Base-by-base conservation (phyloP, 2,888 invertebrate species). In the Argyresthia goedartella region DNA sequence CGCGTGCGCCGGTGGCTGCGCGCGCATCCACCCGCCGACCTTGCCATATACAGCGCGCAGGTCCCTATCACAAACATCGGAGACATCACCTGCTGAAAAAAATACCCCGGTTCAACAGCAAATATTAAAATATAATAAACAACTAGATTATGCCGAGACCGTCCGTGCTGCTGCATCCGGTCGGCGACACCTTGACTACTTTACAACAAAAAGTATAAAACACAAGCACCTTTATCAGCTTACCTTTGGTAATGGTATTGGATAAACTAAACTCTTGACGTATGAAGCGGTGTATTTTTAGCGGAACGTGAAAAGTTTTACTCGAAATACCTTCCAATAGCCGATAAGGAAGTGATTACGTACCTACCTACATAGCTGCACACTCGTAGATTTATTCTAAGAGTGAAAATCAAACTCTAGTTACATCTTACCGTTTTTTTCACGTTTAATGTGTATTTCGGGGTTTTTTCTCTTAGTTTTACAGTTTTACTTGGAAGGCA, bases 21-120 rank as follows among this genome's bases (percentile, higher is more conserved):
- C 25, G 52, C 64, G 65, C 25, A 4, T 25, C 25, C 55, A 73
- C 75, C 71, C 65, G 73, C 67, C 80, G 84, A 81, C 85, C 84
- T 85, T 85, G 85, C 81, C 81, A 73, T 81, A 80, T 76, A 76
- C 67, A 69, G 36, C 42, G 14, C 42, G 42, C 47, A 33, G 42
- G 46, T 51, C 44, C n/a, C 25, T 25, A 25, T 25, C 25, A 25
- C 25, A 25, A 25, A 25, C 25, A 25, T 25, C 25, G 2, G 25
- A 25, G 25, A 25, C n/a, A 25, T 25, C 25, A 41, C 11, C 41
- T 41, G 41, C 13, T 41, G 11, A 41, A 41, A 41, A 13, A 41
- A 11, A 41, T 41, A 41, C 41, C 25, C 25, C 25, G 25, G 25
- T 25, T 6, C 25, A 25, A 25, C 25, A 25, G 25, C 25, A 25